Conservation (phyloP, 2,888 invertebrate species). For the Epinotia ramella region DNA sequence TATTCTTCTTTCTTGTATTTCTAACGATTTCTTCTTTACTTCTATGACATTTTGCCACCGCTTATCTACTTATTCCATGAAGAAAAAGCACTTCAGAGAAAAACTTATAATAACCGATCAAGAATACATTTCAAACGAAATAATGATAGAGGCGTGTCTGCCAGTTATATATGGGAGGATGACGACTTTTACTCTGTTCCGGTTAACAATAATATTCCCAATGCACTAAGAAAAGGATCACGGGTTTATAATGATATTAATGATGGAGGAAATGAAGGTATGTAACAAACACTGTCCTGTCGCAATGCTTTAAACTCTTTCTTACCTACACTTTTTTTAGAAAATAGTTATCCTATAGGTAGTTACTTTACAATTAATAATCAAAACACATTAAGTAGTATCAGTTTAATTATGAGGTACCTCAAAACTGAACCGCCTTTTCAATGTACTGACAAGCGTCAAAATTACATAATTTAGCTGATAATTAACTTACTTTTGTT, state of each 20-base stretch:
- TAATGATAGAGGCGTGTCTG: not conserved
- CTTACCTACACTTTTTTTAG: not conserved
- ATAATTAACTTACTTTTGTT: conserved; percentile 35
- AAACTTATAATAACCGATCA: not conserved
- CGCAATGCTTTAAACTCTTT: conserved; percentile 5
- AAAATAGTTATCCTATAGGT: too few relatives aligned
- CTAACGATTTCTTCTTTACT: conserved; percentile 15
- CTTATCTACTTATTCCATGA: conserved; percentile 13
- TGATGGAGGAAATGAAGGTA: conserved; percentile 9
- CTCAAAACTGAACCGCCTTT: too few relatives aligned
- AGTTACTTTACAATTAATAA: too few relatives aligned
- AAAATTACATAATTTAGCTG: not conserved
- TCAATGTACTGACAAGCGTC: not conserved
- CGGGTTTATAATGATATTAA: not conserved
- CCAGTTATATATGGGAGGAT: too few relatives aligned
- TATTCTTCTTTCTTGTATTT: conserved; percentile 1
- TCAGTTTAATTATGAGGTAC: too few relatives aligned
- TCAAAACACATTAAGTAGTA: too few relatives aligned
- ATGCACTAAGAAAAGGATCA: not conserved
- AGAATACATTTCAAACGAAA: conserved; percentile 11
- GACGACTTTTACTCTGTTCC: too few relatives aligned
- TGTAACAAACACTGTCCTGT: not conserved
- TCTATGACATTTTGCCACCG: conserved; percentile 23
- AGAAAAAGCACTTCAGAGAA: conserved; percentile 19
- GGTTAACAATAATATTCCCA: conserved; percentile 2